phyloP scores from a whole-genome alignment of 2,888 invertebrate genomes.

The Drosophila antonietae region DNA sequence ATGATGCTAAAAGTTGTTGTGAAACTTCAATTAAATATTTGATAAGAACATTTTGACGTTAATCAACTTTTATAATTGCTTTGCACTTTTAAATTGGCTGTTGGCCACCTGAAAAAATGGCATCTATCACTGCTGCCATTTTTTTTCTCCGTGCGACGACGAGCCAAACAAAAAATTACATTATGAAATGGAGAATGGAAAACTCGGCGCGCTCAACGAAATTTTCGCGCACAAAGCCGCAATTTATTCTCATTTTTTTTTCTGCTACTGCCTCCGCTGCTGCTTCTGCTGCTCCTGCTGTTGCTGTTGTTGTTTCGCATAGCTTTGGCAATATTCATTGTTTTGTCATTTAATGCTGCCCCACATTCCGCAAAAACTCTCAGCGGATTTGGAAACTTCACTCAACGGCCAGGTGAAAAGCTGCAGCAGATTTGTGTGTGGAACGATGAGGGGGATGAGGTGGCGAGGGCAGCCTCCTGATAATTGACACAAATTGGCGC shows the following conservation, averaged over 20 bases:
- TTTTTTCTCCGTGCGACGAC: not conserved
- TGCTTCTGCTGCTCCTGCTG: not conserved
- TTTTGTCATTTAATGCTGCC: slow-evolving; percentile 50
- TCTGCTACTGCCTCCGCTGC: not conserved
- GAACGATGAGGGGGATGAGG: not conserved
- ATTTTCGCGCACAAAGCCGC: slow-evolving; percentile 18
- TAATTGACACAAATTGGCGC: slow-evolving; percentile 79
- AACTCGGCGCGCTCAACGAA: slow-evolving; percentile 7
- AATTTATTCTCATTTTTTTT: not conserved
- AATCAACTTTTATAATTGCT: slow-evolving; percentile 27
- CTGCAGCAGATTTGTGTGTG: not conserved
- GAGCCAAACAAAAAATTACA: slow-evolving; percentile 6
- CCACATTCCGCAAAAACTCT: slow-evolving; percentile 40
- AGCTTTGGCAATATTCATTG: slow-evolving; percentile 42
- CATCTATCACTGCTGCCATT: slow-evolving; percentile 6
- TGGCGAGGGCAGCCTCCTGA: slow-evolving; percentile 55
- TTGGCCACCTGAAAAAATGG: slow-evolving; percentile 3
- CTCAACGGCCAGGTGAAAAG: slow-evolving; percentile 39
- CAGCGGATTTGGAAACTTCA: slow-evolving; percentile 48
- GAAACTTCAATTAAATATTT: not conserved
- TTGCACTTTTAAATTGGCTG: slow-evolving; percentile 27
- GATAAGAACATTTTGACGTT: slow-evolving; percentile 6
- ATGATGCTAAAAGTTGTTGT: not conserved
- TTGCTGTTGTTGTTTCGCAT: slow-evolving; percentile 2
- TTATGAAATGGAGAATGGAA: slow-evolving; percentile 9